Evolutionary conservation across 1,140 invertebrate genomes (phyloP), one percentile per base, ranked within the genome.

Genomic region (Latrodectus geometricus): DNA sequence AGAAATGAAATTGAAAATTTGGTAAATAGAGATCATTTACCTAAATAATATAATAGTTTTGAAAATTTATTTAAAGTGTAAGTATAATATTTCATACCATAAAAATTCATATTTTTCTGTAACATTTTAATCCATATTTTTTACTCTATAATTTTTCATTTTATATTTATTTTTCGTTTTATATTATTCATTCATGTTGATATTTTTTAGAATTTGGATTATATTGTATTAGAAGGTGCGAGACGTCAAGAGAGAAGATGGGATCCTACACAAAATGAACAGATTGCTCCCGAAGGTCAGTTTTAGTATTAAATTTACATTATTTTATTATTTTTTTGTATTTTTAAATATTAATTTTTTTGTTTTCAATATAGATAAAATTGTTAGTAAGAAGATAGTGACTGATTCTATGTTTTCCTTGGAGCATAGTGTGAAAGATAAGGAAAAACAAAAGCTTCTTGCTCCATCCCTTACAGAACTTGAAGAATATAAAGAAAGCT

Each of bases 181-280:
- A n/a, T n/a, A n/a, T n/a, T n/a, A n/a, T n/a, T n/a, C n/a, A 35
- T 35, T 35, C 35, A 35, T 35, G 1, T 35, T 35, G 5, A 35
- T 35, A 35, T n/a, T 88, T 92, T 93, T 85, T 90, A 98, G 96
- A 99, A 99, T 92, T 93, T 99, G 89, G 98, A 99, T 91, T 99
- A 99, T 93, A 94, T 97, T 4, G 97, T 99, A 82, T 93, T 99
- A 0, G 96, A 95, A 89, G 99, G 99, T 12, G 98, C 98, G 7
- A 93, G 97, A 89, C 92, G 99, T 17, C 98, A 99, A 92, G 98
- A 99, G 91, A 97, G 97, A 91, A 93, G 98, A 89, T 99, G 98
- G 97, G 98, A 99, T 93, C 97, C 98, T 0, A 95, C 94, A 74
- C 95, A 98, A 89, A 99, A 99, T 94, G 98, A 97, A 85, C 98